These are phyloP conservation scores for Beris morrisii DNA, from an alignment of 2,888 invertebrate species.

Conservation along the genomic window DNA sequence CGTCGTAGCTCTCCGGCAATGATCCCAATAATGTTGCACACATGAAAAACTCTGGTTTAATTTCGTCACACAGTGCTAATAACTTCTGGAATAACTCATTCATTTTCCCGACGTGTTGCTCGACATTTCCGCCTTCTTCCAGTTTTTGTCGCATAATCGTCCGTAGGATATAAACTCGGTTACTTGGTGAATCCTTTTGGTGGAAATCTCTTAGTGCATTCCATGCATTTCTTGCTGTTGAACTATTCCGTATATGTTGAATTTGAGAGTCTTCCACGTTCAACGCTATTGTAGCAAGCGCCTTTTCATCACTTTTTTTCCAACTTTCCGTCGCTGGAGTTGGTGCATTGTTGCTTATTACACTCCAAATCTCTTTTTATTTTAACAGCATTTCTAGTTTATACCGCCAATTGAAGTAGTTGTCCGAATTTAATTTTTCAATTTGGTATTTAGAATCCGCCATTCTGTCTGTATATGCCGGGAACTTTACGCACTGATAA, in stretches of 20 bases:
- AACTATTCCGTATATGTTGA: slow-evolving; percentile 24
- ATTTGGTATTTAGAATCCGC: neutral
- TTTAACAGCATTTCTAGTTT: slow-evolving; percentile 32
- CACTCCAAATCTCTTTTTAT: slow-evolving; percentile 34
- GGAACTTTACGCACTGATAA: too few relatives aligned
- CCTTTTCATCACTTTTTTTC: slow-evolving; percentile 31
- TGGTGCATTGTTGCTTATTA: neutral
- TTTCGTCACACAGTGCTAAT: slow-evolving; percentile 29
- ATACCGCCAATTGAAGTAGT: slow-evolving; percentile 34
- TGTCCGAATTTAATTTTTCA: slow-evolving; percentile 23
- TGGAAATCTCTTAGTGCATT: slow-evolving; percentile 29
- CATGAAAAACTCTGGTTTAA: slow-evolving; percentile 29
- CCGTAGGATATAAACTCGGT: slow-evolving; percentile 38
- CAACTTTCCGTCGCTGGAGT: neutral
- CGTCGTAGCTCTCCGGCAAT: slow-evolving; percentile 37
- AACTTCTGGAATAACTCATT: slow-evolving; percentile 34
- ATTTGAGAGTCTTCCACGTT: slow-evolving; percentile 36
- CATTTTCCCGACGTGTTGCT: slow-evolving; percentile 34
- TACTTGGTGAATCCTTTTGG: slow-evolving; percentile 33
- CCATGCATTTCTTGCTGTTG: slow-evolving; percentile 34
- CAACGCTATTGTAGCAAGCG: slow-evolving; percentile 30
- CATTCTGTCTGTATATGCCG: too few relatives aligned
- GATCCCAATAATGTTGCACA: slow-evolving; percentile 31
- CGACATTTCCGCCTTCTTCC: slow-evolving; percentile 37
- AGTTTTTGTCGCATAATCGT: slow-evolving; percentile 34